Evolutionary conservation across 2,113 vertebrate species (phyloP), one percentile per base, ranked within the genome.

Genomic region (Helogale parvula): DNA sequence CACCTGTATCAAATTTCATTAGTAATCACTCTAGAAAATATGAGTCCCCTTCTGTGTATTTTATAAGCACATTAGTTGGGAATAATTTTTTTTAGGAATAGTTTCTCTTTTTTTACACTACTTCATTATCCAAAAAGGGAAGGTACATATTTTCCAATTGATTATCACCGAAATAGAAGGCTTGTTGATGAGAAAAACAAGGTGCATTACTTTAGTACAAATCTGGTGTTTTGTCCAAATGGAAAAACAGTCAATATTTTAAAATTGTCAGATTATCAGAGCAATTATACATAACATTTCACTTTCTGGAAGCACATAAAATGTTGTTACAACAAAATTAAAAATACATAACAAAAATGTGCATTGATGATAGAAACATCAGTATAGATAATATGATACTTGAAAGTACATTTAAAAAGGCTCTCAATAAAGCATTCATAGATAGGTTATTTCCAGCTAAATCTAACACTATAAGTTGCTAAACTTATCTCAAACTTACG

Each of bases 211-310:
- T 96, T 95, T 81, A 68, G 31, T 71, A 94, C 92, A 50, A 96
- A 76, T 25, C 11, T 71, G 74, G 23, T 31, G 10, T 72, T 84
- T 94, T 88, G 45, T 76, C 77, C 74, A 97, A 68, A 0, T 81
- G 41, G 35, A 94, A 97, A 57, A 96, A 96, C 96, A n/a, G 4
- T 63, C 74, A 85, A 31, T 93, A 35, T 87, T 92, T 93, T 82
- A 88, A 71, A 94, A 93, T 1, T 94, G 25, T 96, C 91, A 68
- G 33, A 82, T 52, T 92, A 82, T 93, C 66, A 52, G 19, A 90
- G 76, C 23, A 92, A 74, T 82, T 47, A 87, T 3, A 93, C 41
- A 9, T 38, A 90, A 89, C 13, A 76, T 80, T 95, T 92, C n/a
- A 96, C 41, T 89, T 94, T 72, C 72, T 93, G 25, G n/a, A 14